phyloP scores from a whole-genome alignment of 2,113 vertebrate genomes.

The Octodon degus region DNA sequence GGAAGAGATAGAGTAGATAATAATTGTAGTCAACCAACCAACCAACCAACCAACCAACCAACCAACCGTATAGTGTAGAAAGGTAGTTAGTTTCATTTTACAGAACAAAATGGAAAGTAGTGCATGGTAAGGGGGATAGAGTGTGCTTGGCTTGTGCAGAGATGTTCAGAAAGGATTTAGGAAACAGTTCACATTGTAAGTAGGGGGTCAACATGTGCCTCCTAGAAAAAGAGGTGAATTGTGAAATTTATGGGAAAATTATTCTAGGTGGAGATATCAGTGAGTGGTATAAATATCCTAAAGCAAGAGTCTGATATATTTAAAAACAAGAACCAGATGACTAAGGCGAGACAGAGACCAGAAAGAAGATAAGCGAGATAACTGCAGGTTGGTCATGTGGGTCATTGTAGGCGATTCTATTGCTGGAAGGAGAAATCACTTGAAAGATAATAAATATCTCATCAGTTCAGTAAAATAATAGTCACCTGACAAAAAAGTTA shows the following conservation, averaged over 20 bases:
- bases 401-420: neutral
- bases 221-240: neutral
- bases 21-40: neutral
- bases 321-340: neutral
- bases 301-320: neutral
- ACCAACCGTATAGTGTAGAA: neutral
- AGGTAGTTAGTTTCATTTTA: neutral
- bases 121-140: neutral
- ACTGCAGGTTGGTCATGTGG: neutral
- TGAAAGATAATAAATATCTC: neutral
- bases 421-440: neutral
- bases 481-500: neutral
- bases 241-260: neutral
- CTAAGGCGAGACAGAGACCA: neutral
- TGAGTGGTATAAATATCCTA: too few relatives aligned
- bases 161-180: neutral
- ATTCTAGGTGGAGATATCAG: neutral
- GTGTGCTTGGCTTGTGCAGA: neutral
- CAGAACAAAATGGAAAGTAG: neutral
- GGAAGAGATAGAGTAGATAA: neutral
- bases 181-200: fast-evolving
- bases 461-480: neutral
- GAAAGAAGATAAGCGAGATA: neutral
- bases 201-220: neutral
- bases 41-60: neutral